These are phyloP conservation scores for Cordilura impudica DNA, from an alignment of 2,888 invertebrate species.

Conservation along the genomic window DNA sequence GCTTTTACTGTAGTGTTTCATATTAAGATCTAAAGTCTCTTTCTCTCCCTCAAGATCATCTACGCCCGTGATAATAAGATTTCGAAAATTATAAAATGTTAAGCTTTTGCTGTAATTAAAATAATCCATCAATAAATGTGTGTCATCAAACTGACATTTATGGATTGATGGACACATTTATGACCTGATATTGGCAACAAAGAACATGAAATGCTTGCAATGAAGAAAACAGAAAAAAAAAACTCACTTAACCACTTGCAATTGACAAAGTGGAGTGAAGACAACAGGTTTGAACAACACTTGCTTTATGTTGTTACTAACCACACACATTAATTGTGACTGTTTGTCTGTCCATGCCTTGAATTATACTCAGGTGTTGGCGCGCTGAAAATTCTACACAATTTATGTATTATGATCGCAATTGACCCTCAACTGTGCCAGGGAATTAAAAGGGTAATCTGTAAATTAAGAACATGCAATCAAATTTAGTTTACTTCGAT, in stretches of 20 bases:
- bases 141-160: conserved; percentile 70
- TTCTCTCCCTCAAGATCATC: no score
- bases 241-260: conserved; percentile 50
- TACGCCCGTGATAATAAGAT: no score
- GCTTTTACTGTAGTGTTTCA: no score
- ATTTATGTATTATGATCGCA: conserved; percentile 33
- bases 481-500: no score
- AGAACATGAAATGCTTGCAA: conserved; percentile 1
- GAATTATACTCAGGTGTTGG: conserved; percentile 57
- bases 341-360: conserved; percentile 12
- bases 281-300: conserved; percentile 47
- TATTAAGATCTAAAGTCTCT: no score
- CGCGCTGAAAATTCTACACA: conserved; percentile 50
- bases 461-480: no score
- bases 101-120: conserved; percentile 60
- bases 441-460: no score
- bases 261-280: conserved; percentile 45
- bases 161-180: conserved; percentile 65
- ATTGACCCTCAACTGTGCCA: no score
- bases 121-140: conserved; percentile 72
- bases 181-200: conserved; percentile 36
- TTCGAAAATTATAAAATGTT: no score
- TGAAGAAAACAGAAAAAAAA: conserved; percentile 23
- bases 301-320: not conserved
- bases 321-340: conserved; percentile 23